Percentiles rank a stretch among this genome's conserved stretches.
phyloP scores from a whole-genome alignment of 2,888 invertebrate species.

The Atrina japonica region DNA sequence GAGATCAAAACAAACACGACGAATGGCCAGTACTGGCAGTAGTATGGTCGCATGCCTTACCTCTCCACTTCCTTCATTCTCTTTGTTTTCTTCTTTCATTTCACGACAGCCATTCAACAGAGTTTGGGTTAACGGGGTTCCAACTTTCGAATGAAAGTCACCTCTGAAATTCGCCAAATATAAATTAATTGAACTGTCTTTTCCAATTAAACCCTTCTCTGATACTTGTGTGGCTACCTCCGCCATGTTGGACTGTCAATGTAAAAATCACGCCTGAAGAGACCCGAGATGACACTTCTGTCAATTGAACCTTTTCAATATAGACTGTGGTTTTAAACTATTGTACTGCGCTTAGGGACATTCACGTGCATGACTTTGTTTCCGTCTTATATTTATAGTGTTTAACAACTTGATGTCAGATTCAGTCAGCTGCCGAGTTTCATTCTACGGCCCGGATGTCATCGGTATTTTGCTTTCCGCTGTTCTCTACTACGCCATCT shows the following conservation, averaged over 20 bases:
- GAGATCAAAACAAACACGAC: constrained; percentile 14
- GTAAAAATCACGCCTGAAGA: constrained; percentile 39
- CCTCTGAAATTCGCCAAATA: constrained; percentile 27
- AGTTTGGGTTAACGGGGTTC: constrained; percentile 18
- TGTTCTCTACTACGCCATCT: constrained; percentile 23
- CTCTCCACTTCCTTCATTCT: constrained; percentile 43
- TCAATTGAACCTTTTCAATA: constrained; percentile 12
- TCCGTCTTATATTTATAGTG: background rate
- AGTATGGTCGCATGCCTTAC: constrained; percentile 26
- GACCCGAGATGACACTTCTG: constrained; percentile 33
- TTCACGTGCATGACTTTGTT: too few species aligned
- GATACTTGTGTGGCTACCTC: constrained; percentile 46
- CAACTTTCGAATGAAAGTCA: constrained; percentile 24
- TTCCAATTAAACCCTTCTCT: constrained; percentile 33
- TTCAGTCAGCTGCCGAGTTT: constrained; percentile 27
- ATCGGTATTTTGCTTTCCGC: constrained; percentile 28
- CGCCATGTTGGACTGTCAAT: constrained; percentile 43
- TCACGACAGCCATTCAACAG: constrained; percentile 35
- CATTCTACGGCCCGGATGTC: constrained; percentile 33
- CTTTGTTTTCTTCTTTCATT: constrained; percentile 46
- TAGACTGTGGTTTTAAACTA: constrained; percentile 21
- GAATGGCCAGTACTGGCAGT: constrained; percentile 1
- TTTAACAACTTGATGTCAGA: background rate
- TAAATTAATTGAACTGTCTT: constrained; percentile 28
- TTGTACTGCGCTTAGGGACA: too few species aligned